Evolutionary conservation across 2,888 invertebrate species (phyloP).

Genomic region (Neoascia interrupta): DNA sequence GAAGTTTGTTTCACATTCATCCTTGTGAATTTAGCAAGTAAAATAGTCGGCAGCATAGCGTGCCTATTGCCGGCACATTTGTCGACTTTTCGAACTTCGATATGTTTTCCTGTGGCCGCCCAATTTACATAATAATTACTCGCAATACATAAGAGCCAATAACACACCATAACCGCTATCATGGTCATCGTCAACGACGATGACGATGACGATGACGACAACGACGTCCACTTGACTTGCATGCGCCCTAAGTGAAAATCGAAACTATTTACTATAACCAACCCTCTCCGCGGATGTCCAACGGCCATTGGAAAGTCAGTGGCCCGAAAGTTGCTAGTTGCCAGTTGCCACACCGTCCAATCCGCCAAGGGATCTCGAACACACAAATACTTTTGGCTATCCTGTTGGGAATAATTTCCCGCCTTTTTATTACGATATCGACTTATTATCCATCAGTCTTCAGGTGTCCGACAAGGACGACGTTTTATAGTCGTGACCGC

Average conservation of each 20-base stretch:
- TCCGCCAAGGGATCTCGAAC: slow-evolving; percentile 47
- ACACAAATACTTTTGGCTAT: slow-evolving; percentile 1
- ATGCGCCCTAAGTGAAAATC: slow-evolving; percentile 59
- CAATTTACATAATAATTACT: slow-evolving; percentile 64
- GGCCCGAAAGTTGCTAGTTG: slow-evolving; percentile 22
- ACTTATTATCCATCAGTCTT: slow-evolving; percentile 63
- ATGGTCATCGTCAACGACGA: slow-evolving; percentile 53
- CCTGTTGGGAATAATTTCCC: slow-evolving; percentile 53
- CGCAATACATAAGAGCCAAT: slow-evolving; percentile 57
- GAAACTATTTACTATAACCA: slow-evolving; percentile 53
- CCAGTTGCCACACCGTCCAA: slow-evolving; percentile 27
- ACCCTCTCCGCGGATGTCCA: slow-evolving; percentile 20
- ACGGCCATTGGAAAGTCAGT: slow-evolving; percentile 41
- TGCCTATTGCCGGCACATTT: slow-evolving; percentile 10
- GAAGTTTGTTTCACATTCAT: neutral
- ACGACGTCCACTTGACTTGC: slow-evolving; percentile 54
- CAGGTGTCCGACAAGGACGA: slow-evolving; percentile 47
- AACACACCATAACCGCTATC: slow-evolving; percentile 58
- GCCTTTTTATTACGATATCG: slow-evolving; percentile 61
- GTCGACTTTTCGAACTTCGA: slow-evolving; percentile 37
- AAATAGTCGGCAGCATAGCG: neutral
- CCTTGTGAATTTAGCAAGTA: slow-evolving; percentile 24
- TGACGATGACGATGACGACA: too few relatives aligned
- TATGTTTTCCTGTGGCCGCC: slow-evolving; percentile 18
- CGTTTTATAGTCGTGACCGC: slow-evolving; percentile 11